Evolutionary conservation across 2,113 vertebrate species (phyloP).

Genomic region (Otolemur garnettii): DNA sequence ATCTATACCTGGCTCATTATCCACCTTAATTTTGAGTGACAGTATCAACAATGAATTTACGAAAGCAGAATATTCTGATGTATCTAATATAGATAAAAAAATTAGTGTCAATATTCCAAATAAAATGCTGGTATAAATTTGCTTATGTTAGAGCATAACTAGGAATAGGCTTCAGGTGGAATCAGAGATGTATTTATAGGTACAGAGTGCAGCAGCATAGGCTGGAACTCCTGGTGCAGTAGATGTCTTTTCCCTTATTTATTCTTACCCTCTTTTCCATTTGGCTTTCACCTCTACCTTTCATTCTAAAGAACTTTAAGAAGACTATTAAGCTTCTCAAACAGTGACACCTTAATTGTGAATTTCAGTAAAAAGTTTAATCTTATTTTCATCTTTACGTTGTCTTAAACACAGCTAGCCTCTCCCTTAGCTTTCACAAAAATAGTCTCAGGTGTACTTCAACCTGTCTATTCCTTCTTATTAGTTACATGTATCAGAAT

Average conservation of each 20-base stretch:
- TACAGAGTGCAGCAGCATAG: not conserved
- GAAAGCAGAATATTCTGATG: no score
- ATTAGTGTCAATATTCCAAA: not conserved
- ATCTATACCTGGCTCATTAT: no score
- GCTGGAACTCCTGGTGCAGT: not conserved
- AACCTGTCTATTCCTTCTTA: not conserved
- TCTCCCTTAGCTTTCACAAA: slow-evolving; percentile 27
- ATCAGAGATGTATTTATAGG: not conserved
- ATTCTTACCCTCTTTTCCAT: not conserved
- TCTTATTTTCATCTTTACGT: not conserved
- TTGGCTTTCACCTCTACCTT: not conserved
- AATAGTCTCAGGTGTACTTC: not conserved
- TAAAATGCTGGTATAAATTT: not conserved
- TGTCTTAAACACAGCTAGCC: not conserved
- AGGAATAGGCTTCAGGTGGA: not conserved
- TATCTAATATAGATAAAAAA: no score
- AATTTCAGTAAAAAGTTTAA: not conserved
- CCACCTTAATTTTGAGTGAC: no score
- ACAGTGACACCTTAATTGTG: not conserved
- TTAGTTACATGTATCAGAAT: not conserved
- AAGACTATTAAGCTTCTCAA: not conserved
- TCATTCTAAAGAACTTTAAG: not conserved
- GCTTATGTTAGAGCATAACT: not conserved
- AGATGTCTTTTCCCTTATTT: not conserved
- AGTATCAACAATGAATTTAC: no score